Conservation (phyloP, 2,113 vertebrate species). For the Oxyura jamaicensis region DNA sequence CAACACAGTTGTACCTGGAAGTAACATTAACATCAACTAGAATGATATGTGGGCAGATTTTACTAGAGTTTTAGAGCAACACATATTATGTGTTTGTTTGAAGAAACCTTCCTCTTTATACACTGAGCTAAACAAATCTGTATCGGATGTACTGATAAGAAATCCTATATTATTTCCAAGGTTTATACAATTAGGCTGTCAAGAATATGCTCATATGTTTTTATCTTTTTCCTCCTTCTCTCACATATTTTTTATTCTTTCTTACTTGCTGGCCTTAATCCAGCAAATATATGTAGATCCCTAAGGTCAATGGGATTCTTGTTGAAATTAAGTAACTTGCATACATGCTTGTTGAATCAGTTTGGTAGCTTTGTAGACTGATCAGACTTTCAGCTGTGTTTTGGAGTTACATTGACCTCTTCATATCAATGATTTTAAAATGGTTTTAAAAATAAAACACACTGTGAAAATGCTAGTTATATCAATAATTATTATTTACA, state of each 20-base stretch:
- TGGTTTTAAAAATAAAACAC: neutral
- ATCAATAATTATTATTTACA: neutral
- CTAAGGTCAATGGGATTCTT: neutral
- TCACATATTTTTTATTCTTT: neutral
- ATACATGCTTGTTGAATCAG: neutral
- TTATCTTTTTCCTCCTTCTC: neutral
- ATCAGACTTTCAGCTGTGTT: neutral
- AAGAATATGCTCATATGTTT: neutral
- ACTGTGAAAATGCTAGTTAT: neutral
- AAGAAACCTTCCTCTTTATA: neutral
- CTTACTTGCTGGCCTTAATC: neutral
- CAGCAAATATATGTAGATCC: neutral
- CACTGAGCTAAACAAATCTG: neutral
- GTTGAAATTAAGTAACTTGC: neutral
- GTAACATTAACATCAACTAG: neutral
- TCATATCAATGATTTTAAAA: neutral
- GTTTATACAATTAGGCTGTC: neutral
- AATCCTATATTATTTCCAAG: neutral
- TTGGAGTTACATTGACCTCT: neutral
- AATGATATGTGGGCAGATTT: neutral
- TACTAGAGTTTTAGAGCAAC: neutral
- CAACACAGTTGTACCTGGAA: neutral
- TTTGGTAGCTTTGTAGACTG: neutral
- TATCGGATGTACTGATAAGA: neutral
- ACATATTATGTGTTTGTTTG: fast-evolving